Base-by-base conservation (phyloP, 2,888 invertebrate species). In the Frankliniella fusca region DNA sequence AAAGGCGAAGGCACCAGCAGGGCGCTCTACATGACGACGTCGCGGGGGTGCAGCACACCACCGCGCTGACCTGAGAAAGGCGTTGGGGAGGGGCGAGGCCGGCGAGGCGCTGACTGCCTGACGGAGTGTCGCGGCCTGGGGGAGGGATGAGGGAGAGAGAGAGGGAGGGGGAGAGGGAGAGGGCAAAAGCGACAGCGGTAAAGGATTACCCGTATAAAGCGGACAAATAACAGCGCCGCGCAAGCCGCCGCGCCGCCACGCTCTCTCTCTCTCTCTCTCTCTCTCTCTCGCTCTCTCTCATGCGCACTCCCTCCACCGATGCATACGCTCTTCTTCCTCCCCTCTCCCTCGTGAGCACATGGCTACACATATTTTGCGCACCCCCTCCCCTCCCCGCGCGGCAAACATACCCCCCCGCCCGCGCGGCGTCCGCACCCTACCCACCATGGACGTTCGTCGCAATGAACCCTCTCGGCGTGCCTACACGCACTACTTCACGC, bases 171-270 rank as follows among this genome's bases (percentile, higher is more conserved):
- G 12, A 61, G 61, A 18, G 61, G 61, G 11, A n/a, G 61, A 18
- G 61, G 61, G 61, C 18, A 38, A 23, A 27, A 23, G 27, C 70
- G 70, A 76, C 70, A 76, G 70, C 70, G 27, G 70, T 27, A 76
- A 76, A 27, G 70, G 70, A 76, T 76, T 76, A 76, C 70, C 70
- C 70, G 70, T 76, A 76, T 76, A 76, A 76, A 76, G 70, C 70
- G 70, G 70, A 76, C 70, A 76, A 76, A 76, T 76, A 76, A 76
- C 70, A 76, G 70, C 70, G n/a, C 11, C 20, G 54, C 15, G 20
- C 7, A 18, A 61, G 20, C 20, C 61, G 7, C 11, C 61, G 61
- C 20, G 20, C 11, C 61, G 61, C 61, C 61, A 61, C 54, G 54
- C 61, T 61, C 61, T n/a, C 61, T 61, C 54, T 9, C 54, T 54